These are phyloP conservation scores for Chrysoperla carnea DNA, from an alignment of 1,140 invertebrate genomes.

Conservation along the genomic window DNA sequence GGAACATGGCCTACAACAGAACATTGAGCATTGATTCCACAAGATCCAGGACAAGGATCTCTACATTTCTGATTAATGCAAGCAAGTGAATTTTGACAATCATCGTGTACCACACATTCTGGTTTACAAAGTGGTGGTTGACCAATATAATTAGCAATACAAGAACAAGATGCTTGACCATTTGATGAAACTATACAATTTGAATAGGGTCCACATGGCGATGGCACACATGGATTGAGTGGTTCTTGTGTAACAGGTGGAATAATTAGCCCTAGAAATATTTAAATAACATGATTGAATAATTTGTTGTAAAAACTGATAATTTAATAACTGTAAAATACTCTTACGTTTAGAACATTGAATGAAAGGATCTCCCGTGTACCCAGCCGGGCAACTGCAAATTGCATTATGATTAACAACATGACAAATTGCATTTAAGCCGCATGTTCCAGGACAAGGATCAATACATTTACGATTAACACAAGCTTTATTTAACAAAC, in stretches of 20 bases:
- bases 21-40: slow-evolving; percentile 52
- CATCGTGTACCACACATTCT: slow-evolving; percentile 43
- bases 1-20: slow-evolving; percentile 56
- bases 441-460: slow-evolving; percentile 45
- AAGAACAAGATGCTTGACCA: slow-evolving; percentile 38
- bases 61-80: slow-evolving; percentile 44
- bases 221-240: slow-evolving; percentile 46
- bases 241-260: slow-evolving; percentile 18
- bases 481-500: slow-evolving; percentile 37
- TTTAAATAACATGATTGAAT: neutral
- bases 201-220: slow-evolving; percentile 60
- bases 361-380: slow-evolving; percentile 39
- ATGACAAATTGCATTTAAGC: slow-evolving; percentile 36
- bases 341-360: slow-evolving; percentile 22
- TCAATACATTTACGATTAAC: slow-evolving; percentile 41
- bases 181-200: slow-evolving; percentile 37
- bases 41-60: slow-evolving; percentile 59
- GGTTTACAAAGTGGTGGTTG: slow-evolving; percentile 46
- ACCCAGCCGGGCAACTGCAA: slow-evolving; percentile 36
- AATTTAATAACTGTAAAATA: neutral
- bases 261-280: slow-evolving; percentile 10
- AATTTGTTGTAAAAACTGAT: slow-evolving; percentile 1
- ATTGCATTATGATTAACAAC: slow-evolving; percentile 41
- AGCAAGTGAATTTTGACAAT: slow-evolving; percentile 37
- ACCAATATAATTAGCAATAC: slow-evolving; percentile 39